Conservation (phyloP, 2,888 invertebrate genomes). For the Drosophila longiperda region DNA sequence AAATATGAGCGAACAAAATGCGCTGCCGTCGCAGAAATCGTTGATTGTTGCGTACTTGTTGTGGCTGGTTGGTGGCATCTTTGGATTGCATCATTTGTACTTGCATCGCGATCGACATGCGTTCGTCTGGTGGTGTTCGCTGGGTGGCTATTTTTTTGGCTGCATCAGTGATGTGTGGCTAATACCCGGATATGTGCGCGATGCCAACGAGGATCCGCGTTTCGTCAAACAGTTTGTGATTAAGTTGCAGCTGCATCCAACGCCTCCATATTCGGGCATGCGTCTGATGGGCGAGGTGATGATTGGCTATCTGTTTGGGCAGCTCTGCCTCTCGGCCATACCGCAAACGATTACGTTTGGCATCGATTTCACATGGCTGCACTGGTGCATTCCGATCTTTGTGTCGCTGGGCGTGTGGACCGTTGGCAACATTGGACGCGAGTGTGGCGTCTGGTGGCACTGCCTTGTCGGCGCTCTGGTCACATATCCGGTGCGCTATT, state of each 20-base stretch:
- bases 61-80: constrained; percentile 95
- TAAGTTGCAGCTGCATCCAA: constrained; percentile 87
- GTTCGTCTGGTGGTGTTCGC: constrained; percentile 94
- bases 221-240: constrained; percentile 88
- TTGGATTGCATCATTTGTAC: constrained; percentile 96
- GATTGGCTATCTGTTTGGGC: constrained; percentile 93
- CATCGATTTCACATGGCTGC: constrained; percentile 89
- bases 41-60: constrained; percentile 90
- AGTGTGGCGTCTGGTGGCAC: constrained; percentile 90
- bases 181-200: constrained; percentile 93
- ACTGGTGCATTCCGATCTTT: constrained; percentile 90
- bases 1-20: constrained; percentile 49
- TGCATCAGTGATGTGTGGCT: constrained; percentile 94
- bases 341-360: constrained; percentile 90
- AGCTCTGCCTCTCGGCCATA: constrained; percentile 90
- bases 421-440: constrained; percentile 95
- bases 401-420: constrained; percentile 93
- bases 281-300: constrained; percentile 91
- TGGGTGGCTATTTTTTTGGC: constrained; percentile 93
- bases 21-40: constrained; percentile 86
- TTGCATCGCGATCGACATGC: constrained; percentile 95
- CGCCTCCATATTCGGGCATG: constrained; percentile 93
- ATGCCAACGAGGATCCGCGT: constrained; percentile 90
- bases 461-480: constrained; percentile 89
- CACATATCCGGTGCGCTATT: constrained; percentile 89